Evolutionary conservation across 2,888 invertebrate species (phyloP).

Genomic region (Dorcus parallelipipedus): DNA sequence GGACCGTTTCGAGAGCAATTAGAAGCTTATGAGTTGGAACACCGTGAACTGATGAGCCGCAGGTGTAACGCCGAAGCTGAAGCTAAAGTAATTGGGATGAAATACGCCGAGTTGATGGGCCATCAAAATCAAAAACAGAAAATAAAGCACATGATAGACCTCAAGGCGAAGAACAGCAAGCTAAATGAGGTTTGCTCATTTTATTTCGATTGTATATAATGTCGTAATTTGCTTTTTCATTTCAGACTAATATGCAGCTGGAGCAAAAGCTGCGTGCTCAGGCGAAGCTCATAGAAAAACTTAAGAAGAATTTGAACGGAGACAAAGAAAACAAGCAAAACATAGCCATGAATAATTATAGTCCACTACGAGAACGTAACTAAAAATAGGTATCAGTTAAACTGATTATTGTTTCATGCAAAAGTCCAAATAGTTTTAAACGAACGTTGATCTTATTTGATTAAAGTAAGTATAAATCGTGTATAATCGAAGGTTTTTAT

Average conservation of each 20-base stretch:
- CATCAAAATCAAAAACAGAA: slow-evolving; percentile 65
- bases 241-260: slow-evolving; percentile 38
- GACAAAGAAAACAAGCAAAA: slow-evolving; percentile 48
- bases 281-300: slow-evolving; percentile 46
- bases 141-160: slow-evolving; percentile 54
- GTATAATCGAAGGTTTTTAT: too few species aligned
- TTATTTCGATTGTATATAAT: background rate
- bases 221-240: slow-evolving; percentile 13
- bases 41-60: slow-evolving; percentile 40
- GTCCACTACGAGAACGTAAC: slow-evolving; percentile 50
- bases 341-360: slow-evolving; percentile 40
- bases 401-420: too few species aligned
- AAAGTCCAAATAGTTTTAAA: too few species aligned
- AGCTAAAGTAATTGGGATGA: slow-evolving; percentile 53
- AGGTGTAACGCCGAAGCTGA: slow-evolving; percentile 48
- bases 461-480: too few species aligned
- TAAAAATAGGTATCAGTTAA: slow-evolving; percentile 18
- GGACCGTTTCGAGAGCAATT: slow-evolving; percentile 50
- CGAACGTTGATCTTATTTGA: too few species aligned
- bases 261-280: slow-evolving; percentile 38
- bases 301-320: slow-evolving; percentile 41
- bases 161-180: slow-evolving; percentile 50
- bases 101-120: slow-evolving; percentile 59
- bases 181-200: slow-evolving; percentile 46
- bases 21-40: slow-evolving; percentile 51